Evolutionary conservation across 2,888 invertebrate species (phyloP), one percentile per base, ranked within the genome.

Genomic region (Sabatieria punctata): DNA sequence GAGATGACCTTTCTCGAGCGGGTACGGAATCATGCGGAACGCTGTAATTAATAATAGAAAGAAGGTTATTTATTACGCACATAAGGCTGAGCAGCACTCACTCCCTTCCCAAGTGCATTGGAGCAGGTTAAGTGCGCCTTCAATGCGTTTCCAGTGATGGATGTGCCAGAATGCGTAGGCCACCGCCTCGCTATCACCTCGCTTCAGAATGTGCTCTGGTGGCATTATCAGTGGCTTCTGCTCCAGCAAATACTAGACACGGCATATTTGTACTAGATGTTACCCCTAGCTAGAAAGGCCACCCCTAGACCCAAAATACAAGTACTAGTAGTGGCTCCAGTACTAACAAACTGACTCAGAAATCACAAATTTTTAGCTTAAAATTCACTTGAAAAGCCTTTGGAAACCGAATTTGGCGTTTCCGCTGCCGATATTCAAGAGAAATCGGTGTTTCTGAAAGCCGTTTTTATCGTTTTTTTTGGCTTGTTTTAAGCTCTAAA

Each of bases 121-220:
- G 50, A 95, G 72, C 51, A 91, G 72, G 68, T 85, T 83, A 40
- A 93, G 71, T 22, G 91, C 91, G n/a, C 88, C 88, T 57, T 86
- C 88, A 53, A 91, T 82, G 57, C 82, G 77, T 68, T 88, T 89
- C 95, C 95, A 95, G 71, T 95, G 93, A 47, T 80, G 77, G 51
- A 95, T 71, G 70, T 95, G 93, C 68, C 82, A 88, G 71, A 95
- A 95, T 13, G 89, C 80, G 71, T 95, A 95, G 1, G 91, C 86
- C 49, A 95, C 76, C 1, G 93, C 93, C 71, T 95, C 95, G 49
- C 86, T 86, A 70, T 93, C 93, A 15, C 93, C 95, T 54, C 91
- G 75, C 68, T 86, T 88, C 51, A 95, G 71, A 60, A 93, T 83
- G 69, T 95, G 95, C 71, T 95, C 95, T 1, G 95, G 89, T 45